Evolutionary conservation across 2,888 invertebrate species (phyloP).

Genomic region (Stenoptilia bipunctidactyla): DNA sequence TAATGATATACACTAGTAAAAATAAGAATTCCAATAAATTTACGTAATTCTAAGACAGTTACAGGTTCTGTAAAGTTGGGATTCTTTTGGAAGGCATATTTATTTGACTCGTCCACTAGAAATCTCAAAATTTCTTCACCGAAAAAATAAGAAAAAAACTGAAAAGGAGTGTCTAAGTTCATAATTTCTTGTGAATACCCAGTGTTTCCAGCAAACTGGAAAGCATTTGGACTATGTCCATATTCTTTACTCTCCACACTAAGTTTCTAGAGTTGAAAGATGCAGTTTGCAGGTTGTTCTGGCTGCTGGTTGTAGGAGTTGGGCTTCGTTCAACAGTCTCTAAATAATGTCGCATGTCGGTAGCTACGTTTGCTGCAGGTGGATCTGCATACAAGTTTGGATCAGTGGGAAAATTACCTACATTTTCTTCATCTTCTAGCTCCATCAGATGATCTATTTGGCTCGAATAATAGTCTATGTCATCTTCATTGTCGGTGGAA

Average conservation of each 20-base stretch:
- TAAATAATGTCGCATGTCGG: slow-evolving; percentile 23
- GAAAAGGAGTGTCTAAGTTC: slow-evolving; percentile 23
- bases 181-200: slow-evolving; percentile 24
- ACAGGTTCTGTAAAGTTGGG: slow-evolving; percentile 23
- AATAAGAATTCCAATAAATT: slow-evolving; percentile 24
- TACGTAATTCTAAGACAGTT: slow-evolving; percentile 22
- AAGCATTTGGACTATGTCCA: slow-evolving; percentile 23
- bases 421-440: too few species aligned
- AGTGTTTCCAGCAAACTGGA: slow-evolving; percentile 21
- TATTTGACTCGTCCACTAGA: slow-evolving; percentile 20
- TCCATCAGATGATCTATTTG: too few species aligned
- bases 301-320: slow-evolving; percentile 21
- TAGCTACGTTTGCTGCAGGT: slow-evolving; percentile 18
- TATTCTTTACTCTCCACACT: slow-evolving; percentile 27
- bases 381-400: slow-evolving; percentile 20
- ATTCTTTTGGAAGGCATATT: slow-evolving; percentile 21
- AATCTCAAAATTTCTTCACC: slow-evolving; percentile 21
- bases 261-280: slow-evolving; percentile 23
- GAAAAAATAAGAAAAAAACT: slow-evolving; percentile 26
- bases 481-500: too few species aligned
- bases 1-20: slow-evolving; percentile 17
- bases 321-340: slow-evolving; percentile 23
- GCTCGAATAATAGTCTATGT: too few species aligned
- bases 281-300: slow-evolving; percentile 25
- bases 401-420: slow-evolving; percentile 22